phyloP scores from a whole-genome alignment of 2,888 invertebrate genomes.

The Phyto melanocephala region DNA sequence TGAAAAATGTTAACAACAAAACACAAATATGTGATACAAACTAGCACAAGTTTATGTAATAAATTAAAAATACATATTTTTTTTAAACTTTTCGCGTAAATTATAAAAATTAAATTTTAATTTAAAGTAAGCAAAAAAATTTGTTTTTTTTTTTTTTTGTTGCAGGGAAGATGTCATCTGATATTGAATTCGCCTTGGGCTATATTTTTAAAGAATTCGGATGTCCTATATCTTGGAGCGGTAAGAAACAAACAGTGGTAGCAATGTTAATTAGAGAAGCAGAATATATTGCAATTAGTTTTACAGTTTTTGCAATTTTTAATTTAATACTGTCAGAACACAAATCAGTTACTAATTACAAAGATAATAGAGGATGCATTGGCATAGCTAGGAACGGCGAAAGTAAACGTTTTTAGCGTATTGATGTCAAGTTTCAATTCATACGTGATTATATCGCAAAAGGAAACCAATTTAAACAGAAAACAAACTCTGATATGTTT shows the following conservation, averaged over 20 bases:
- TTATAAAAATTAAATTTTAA: no score
- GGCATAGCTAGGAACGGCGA: not conserved
- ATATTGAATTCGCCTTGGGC: no score
- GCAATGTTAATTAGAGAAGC: not conserved
- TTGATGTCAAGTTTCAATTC: not conserved
- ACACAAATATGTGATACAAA: no score
- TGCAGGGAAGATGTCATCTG: no score
- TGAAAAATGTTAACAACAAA: no score
- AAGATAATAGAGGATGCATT: not conserved
- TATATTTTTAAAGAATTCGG: not conserved
- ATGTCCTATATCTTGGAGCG: not conserved
- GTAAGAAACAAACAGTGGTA: not conserved
- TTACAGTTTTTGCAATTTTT: not conserved
- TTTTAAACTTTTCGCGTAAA: no score
- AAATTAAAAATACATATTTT: no score
- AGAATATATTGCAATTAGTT: constrained; percentile 16
- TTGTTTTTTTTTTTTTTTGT: no score
- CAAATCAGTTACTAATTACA: not conserved
- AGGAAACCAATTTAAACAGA: not conserved
- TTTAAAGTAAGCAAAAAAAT: no score
- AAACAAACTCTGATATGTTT: not conserved
- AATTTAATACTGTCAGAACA: constrained; percentile 2
- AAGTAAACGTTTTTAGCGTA: not conserved
- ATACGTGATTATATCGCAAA: not conserved
- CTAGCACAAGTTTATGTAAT: no score